Evolutionary conservation across 2,888 invertebrate genomes (phyloP).

Genomic region (Macrophya annulata): DNA sequence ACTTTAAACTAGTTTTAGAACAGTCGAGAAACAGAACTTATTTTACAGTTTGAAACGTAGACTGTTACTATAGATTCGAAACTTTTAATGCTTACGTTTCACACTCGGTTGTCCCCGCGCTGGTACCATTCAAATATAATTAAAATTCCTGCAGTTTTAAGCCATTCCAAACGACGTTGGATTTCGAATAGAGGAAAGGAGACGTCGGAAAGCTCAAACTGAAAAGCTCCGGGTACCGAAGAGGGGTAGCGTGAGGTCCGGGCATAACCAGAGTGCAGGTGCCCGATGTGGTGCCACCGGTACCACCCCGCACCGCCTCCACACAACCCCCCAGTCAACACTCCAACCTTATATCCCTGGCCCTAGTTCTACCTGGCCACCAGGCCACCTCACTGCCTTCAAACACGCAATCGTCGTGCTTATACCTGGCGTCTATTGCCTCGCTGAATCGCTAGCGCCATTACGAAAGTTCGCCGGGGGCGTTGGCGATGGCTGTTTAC

Average conservation of each 20-base stretch:
- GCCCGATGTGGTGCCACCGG: conserved; percentile 61
- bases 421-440: conserved; percentile 53
- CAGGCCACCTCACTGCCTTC: conserved; percentile 70
- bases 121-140: not conserved
- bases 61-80: conserved; percentile 6
- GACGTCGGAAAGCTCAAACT: conserved; percentile 44
- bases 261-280: conserved; percentile 60
- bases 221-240: not conserved
- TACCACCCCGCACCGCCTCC: conserved; percentile 72
- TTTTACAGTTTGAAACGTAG: not conserved
- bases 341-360: conserved; percentile 59
- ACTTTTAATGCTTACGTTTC: conserved; percentile 18
- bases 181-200: not conserved
- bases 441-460: conserved; percentile 75
- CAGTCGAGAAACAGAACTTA: not conserved
- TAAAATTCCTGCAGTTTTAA: not conserved
- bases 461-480: conserved; percentile 74
- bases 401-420: conserved; percentile 77
- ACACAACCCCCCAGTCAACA: conserved; percentile 71
- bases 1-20: conserved; percentile 48
- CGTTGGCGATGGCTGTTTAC: conserved; percentile 76
- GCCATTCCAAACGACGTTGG: not conserved
- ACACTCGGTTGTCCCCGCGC: not conserved
- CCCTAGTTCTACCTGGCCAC: conserved; percentile 53
- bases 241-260: conserved; percentile 61